phyloP scores from a whole-genome alignment of 2,797 vertebrate genomes.

The Luscinia megarhynchos region DNA sequence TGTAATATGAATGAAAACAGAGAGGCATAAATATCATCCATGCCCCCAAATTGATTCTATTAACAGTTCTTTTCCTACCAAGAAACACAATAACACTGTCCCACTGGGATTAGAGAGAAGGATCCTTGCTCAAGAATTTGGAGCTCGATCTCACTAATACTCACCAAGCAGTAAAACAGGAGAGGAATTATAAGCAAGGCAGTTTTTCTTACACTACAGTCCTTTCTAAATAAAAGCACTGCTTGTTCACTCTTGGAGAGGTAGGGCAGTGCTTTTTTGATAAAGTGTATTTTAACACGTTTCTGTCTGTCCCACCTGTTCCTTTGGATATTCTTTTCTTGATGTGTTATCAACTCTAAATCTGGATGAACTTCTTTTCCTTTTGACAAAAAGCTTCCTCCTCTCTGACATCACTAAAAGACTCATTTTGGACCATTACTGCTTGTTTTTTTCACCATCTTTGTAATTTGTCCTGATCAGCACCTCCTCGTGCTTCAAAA shows the following conservation, averaged over 20 bases:
- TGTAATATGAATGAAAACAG: constrained; percentile 49
- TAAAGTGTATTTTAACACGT: neutral
- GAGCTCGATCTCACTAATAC: neutral
- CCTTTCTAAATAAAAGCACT: neutral
- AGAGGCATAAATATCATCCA: constrained; percentile 54
- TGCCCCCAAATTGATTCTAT: constrained; percentile 28
- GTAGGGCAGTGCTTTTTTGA: neutral
- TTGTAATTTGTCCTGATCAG: neutral
- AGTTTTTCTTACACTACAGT: neutral
- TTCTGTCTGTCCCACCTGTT: neutral
- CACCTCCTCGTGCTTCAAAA: fast-evolving
- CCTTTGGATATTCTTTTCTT: neutral
- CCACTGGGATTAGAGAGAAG: neutral
- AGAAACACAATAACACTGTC: constrained; percentile 22
- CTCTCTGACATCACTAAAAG: neutral
- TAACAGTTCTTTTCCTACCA: constrained; percentile 49
- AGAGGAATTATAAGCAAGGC: neutral
- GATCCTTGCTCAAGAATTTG: constrained; percentile 22
- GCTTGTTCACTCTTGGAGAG: neutral
- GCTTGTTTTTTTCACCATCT: neutral
- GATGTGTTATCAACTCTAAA: neutral
- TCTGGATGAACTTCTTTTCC: too few relatives aligned
- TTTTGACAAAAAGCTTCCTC: neutral
- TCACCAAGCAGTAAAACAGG: neutral
- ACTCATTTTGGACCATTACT: neutral